A percentile compares a stretch with the other conserved stretches of the same genome.
Evolutionary conservation across 2,797 vertebrate genomes (phyloP).

Genomic region (Eulemur mongoz): DNA sequence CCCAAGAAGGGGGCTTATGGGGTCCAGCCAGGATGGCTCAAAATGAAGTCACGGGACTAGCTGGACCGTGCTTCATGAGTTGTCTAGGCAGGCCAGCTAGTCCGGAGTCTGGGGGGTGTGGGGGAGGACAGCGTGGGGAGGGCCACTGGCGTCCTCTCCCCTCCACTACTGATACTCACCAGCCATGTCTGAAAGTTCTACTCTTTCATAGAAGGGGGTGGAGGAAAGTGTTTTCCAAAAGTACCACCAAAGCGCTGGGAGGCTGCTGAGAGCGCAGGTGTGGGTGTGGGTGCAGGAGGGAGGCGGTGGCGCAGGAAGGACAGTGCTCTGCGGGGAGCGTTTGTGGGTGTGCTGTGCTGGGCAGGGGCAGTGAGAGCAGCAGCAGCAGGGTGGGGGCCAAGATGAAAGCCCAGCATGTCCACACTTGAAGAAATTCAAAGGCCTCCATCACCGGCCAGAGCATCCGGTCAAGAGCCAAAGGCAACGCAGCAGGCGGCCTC

Average conservation of each 20-base stretch:
- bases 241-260: neutral
- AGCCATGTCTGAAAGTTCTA: neutral
- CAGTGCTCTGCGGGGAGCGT: neutral
- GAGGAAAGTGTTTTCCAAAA: neutral
- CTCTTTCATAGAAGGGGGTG: neutral
- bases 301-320: neutral
- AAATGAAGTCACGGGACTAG: neutral
- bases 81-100: neutral
- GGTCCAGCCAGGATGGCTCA: neutral
- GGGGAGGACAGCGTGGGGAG: neutral
- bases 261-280: neutral
- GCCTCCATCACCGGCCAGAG: neutral
- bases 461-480: neutral
- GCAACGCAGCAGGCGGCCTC: neutral
- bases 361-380: neutral
- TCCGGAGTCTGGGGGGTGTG: neutral
- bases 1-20: neutral
- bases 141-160: too few relatives aligned
- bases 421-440: neutral
- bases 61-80: rapidly evolving
- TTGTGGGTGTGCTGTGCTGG: rapidly evolving
- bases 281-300: neutral
- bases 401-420: neutral
- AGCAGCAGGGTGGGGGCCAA: neutral
- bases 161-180: neutral